Evolutionary conservation across 2,113 vertebrate genomes (phyloP).

Genomic region (Pelodiscus sinensis): DNA sequence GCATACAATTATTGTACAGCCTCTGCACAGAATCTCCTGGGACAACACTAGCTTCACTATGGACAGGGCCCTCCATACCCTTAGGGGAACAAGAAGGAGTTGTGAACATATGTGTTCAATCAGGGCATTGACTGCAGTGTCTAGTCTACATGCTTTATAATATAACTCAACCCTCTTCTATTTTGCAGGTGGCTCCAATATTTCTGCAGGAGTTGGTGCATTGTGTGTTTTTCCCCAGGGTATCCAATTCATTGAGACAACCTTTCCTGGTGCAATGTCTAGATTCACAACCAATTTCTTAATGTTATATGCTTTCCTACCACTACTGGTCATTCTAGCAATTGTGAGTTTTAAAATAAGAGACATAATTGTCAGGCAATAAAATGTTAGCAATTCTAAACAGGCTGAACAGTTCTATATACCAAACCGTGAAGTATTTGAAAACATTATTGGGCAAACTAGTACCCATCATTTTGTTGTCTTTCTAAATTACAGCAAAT

Average conservation of each 20-base stretch:
- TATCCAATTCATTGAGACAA: constrained; percentile 82
- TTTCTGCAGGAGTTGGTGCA: constrained; percentile 43
- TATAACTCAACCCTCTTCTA: neutral
- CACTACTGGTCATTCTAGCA: constrained; percentile 84
- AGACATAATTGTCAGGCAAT: constrained; percentile 83
- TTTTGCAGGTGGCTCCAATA: constrained; percentile 68
- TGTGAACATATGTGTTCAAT: neutral
- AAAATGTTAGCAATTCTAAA: neutral
- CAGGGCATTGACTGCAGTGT: neutral
- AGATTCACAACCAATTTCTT: constrained; percentile 87
- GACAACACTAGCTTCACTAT: neutral
- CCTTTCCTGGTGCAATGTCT: constrained; percentile 84
- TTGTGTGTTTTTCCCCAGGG: constrained; percentile 82
- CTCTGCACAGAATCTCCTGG: neutral
- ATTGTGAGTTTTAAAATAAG: constrained; percentile 90
- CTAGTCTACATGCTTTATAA: neutral
- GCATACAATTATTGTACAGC: neutral
- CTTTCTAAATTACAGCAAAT: neutral
- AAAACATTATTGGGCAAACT: neutral
- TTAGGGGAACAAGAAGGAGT: neutral
- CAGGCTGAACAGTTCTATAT: neutral
- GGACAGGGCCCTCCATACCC: neutral
- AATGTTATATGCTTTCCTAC: constrained; percentile 90
- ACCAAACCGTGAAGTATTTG: neutral
- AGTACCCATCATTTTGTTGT: neutral